Percentiles rank a stretch among this genome's conserved stretches.
phyloP scores from a whole-genome alignment of 2,113 vertebrate genomes.

The Sebastes fasciatus region DNA sequence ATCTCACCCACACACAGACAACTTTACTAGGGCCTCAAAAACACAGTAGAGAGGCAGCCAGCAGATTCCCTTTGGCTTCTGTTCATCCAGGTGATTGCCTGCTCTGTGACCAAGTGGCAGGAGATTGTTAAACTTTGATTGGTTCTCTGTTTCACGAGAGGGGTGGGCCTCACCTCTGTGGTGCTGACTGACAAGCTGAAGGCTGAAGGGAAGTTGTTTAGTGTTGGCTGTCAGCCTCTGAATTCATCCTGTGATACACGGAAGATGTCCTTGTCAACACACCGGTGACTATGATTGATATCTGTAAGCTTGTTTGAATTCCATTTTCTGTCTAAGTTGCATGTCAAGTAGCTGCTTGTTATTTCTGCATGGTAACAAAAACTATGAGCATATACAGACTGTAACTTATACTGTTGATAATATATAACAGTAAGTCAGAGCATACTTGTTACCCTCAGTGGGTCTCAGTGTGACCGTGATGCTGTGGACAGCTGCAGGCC shows the following conservation, averaged over 20 bases:
- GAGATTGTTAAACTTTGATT: constrained; percentile 69
- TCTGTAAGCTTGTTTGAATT: constrained; percentile 62
- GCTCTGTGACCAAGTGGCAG: constrained; percentile 65
- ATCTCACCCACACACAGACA: constrained; percentile 68
- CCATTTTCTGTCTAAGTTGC: constrained; percentile 20
- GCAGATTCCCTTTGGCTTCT: constrained; percentile 41
- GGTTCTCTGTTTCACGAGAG: constrained; percentile 72
- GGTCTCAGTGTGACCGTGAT: constrained; percentile 29
- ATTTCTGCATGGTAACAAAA: not conserved
- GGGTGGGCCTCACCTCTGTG: constrained; percentile 44
- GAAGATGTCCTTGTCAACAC: constrained; percentile 70
- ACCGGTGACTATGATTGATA: constrained; percentile 47
- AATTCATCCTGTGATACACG: constrained; percentile 60
- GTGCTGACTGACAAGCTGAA: constrained; percentile 68
- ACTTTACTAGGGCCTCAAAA: constrained; percentile 69
- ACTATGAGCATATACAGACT: not conserved
- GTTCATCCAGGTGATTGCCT: constrained; percentile 56
- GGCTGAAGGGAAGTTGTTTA: constrained; percentile 67
- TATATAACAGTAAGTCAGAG: not conserved
- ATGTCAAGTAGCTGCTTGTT: constrained; percentile 24
- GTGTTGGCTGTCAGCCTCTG: constrained; percentile 58
- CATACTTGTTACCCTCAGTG: not conserved
- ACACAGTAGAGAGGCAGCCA: constrained; percentile 27
- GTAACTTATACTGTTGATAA: not conserved
- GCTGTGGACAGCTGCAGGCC: constrained; percentile 63